phyloP scores from a whole-genome alignment of 2,888 invertebrate species.

The Epistrophe eligans region DNA sequence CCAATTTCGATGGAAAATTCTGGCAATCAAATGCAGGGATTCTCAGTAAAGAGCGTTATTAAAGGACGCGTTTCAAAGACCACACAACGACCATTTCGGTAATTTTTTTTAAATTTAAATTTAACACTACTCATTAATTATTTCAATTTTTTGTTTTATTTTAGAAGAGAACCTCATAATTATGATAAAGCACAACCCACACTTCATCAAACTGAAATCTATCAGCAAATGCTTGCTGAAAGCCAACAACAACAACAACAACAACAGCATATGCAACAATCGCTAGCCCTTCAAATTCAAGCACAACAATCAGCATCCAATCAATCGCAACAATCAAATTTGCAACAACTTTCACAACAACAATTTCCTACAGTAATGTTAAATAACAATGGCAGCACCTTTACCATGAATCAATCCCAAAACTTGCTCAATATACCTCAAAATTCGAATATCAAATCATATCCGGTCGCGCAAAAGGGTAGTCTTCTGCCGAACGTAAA shows the following conservation, averaged over 20 bases:
- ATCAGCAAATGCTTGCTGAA: conserved; percentile 84
- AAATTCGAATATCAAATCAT: conserved; percentile 77
- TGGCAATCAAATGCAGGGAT: conserved; percentile 56
- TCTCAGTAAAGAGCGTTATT: conserved; percentile 80
- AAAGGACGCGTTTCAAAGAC: conserved; percentile 83
- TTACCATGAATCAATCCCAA: conserved; percentile 49
- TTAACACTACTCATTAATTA: neutral
- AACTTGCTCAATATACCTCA: conserved; percentile 77
- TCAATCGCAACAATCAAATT: conserved; percentile 47
- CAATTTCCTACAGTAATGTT: conserved; percentile 57
- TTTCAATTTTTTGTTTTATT: neutral
- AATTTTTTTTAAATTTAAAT: too few relatives aligned
- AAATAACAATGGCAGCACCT: conserved; percentile 76
- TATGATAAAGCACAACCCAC: conserved; percentile 84
- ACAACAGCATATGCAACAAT: conserved; percentile 79
- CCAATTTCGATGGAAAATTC: conserved; percentile 65
- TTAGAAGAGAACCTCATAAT: conserved; percentile 83
- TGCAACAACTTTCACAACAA: conserved; percentile 59
- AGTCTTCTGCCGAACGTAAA: conserved; percentile 79
- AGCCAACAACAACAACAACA: conserved; percentile 80
- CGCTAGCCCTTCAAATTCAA: conserved; percentile 77
- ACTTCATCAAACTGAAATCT: conserved; percentile 84
- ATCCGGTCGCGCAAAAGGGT: conserved; percentile 70
- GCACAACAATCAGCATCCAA: conserved; percentile 61
- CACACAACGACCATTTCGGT: conserved; percentile 79